phyloP scores from a whole-genome alignment of 2,113 vertebrate genomes.

The Corynorhinus townsendii region DNA sequence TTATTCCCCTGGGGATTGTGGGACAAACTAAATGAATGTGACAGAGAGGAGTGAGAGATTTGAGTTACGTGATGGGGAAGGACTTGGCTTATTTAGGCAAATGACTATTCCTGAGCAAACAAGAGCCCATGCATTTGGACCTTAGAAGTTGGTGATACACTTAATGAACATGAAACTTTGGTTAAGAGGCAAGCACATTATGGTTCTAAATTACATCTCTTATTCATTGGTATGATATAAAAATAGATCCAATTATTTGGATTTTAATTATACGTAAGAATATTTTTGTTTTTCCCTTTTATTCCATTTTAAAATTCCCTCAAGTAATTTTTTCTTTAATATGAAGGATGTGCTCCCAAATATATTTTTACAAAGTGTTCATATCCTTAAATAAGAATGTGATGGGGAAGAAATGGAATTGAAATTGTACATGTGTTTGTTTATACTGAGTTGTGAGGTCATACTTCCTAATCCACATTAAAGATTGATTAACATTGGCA shows the following conservation, averaged over 20 bases:
- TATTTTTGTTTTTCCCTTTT: conserved; percentile 24
- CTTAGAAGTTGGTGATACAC: neutral
- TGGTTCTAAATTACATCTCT: neutral
- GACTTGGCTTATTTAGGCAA: neutral
- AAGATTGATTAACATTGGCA: conserved; percentile 11
- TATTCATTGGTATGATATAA: neutral
- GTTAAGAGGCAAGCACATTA: neutral
- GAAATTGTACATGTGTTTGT: neutral
- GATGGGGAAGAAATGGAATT: neutral
- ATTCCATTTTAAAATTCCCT: conserved; percentile 29
- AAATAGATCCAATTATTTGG: neutral
- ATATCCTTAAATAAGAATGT: neutral
- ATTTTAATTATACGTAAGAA: conserved; percentile 7
- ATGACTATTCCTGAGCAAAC: neutral
- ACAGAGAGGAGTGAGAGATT: neutral
- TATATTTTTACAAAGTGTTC: neutral
- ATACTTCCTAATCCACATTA: conserved; percentile 11
- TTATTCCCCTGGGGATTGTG: neutral
- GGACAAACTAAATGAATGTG: neutral
- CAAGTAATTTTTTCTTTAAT: conserved; percentile 29
- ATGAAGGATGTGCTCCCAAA: neutral
- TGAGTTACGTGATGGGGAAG: neutral
- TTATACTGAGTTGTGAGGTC: neutral
- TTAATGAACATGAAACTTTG: neutral
- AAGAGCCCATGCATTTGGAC: neutral